Conservation (phyloP, 2,113 vertebrate genomes). For the Pontoporia blainvillei region DNA sequence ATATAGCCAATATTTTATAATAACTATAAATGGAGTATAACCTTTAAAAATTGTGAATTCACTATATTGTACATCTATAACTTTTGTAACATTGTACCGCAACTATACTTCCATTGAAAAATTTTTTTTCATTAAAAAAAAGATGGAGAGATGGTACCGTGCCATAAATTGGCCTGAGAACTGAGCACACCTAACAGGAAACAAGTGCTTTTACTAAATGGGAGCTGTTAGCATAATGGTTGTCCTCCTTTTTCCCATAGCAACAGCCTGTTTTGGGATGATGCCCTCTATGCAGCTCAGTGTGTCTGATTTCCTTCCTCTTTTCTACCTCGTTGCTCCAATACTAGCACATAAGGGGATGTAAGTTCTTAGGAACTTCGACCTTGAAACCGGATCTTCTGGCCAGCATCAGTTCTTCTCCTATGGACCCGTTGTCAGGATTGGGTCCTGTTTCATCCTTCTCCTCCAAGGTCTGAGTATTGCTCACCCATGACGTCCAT, state of each 20-base stretch:
- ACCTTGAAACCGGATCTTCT: background rate
- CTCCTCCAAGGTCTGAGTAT: conserved; percentile 38
- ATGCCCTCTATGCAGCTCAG: background rate
- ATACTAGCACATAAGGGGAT: background rate
- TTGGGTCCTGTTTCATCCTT: background rate
- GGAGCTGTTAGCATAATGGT: background rate
- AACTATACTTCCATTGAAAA: background rate
- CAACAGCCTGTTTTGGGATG: background rate
- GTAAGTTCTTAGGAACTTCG: background rate
- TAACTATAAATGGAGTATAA: background rate
- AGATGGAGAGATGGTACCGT: background rate
- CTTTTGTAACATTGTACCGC: background rate
- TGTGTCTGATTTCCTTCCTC: background rate
- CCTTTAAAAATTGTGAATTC: background rate
- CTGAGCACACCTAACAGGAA: background rate
- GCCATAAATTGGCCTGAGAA: background rate
- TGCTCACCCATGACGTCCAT: background rate
- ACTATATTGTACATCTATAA: background rate
- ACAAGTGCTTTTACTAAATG: background rate
- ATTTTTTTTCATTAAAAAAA: background rate
- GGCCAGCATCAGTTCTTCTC: background rate
- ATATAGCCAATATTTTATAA: background rate
- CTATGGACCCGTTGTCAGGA: fast-evolving
- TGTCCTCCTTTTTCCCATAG: background rate
- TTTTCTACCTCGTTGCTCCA: background rate